Conservation (phyloP, 2,888 invertebrate species). For the Heliconius cydno region DNA sequence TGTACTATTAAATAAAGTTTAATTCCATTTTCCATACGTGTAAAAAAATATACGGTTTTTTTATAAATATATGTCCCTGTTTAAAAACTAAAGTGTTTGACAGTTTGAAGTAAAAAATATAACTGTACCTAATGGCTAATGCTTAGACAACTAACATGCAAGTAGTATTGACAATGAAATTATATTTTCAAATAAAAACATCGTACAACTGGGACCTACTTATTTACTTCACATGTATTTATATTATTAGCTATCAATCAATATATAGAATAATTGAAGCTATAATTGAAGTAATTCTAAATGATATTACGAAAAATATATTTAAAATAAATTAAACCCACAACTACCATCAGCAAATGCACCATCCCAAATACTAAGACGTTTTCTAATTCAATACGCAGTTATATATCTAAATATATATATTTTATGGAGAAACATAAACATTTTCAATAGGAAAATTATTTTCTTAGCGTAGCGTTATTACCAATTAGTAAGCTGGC, state of each 20-base stretch:
- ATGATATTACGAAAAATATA: too few relatives aligned
- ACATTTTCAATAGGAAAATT: slow-evolving; percentile 29
- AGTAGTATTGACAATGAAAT: neutral
- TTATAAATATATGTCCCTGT: too few relatives aligned
- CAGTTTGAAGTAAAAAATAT: neutral
- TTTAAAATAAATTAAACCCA: neutral
- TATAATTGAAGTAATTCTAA: too few relatives aligned
- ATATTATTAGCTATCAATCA: neutral
- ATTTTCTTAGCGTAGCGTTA: slow-evolving; percentile 51
- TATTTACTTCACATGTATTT: neutral
- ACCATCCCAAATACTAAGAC: neutral
- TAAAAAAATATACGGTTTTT: too few relatives aligned
- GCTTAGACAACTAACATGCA: neutral
- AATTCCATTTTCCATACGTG: too few relatives aligned
- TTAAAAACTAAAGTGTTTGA: too few relatives aligned
- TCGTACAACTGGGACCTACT: neutral
- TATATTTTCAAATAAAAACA: neutral
- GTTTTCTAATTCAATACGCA: neutral
- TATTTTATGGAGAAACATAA: slow-evolving; percentile 22
- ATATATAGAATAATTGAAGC: too few relatives aligned
- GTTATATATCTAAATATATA: neutral
- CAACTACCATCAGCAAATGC: too few relatives aligned
- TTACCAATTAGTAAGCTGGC: slow-evolving; percentile 68
- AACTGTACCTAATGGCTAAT: neutral
- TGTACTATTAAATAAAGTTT: too few relatives aligned